Evolutionary conservation across 2,888 invertebrate genomes (phyloP).

Genomic region (Malacosoma neustria): DNA sequence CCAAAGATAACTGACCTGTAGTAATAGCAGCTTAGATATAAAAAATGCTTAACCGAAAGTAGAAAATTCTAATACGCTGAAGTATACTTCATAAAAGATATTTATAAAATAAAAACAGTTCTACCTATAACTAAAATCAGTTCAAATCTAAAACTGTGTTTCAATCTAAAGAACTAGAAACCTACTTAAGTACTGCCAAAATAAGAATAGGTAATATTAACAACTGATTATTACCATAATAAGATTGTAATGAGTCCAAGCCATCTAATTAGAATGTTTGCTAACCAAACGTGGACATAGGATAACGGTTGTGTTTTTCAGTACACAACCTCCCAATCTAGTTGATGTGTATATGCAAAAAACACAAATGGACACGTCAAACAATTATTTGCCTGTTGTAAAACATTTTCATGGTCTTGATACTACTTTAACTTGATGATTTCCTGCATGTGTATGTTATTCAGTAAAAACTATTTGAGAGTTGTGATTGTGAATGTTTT

Average conservation of each 20-base stretch:
- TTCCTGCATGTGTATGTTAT: too few relatives aligned
- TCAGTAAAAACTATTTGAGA: too few relatives aligned
- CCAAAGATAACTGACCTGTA: too few relatives aligned
- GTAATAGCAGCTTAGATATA: too few relatives aligned
- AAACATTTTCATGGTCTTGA: background rate
- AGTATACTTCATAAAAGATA: too few relatives aligned
- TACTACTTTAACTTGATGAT: background rate
- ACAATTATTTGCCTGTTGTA: background rate
- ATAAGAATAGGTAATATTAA: background rate
- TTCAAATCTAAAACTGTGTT: too few relatives aligned
- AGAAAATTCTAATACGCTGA: too few relatives aligned
- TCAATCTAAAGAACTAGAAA: conserved; percentile 9
- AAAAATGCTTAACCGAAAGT: too few relatives aligned
- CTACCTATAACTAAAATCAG: too few relatives aligned
- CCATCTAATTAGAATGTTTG: conserved; percentile 43
- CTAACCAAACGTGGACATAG: conserved; percentile 31
- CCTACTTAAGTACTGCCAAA: background rate
- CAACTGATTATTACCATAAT: background rate
- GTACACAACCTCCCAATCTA: conserved; percentile 33
- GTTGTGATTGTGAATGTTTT: too few relatives aligned
- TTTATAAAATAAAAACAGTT: too few relatives aligned
- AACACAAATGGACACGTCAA: background rate
- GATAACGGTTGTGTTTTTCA: conserved; percentile 53
- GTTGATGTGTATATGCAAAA: conserved; percentile 4
- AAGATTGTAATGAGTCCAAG: background rate